Base-by-base conservation (phyloP, 2,797 vertebrate species). In the Myotis vivesi region DNA sequence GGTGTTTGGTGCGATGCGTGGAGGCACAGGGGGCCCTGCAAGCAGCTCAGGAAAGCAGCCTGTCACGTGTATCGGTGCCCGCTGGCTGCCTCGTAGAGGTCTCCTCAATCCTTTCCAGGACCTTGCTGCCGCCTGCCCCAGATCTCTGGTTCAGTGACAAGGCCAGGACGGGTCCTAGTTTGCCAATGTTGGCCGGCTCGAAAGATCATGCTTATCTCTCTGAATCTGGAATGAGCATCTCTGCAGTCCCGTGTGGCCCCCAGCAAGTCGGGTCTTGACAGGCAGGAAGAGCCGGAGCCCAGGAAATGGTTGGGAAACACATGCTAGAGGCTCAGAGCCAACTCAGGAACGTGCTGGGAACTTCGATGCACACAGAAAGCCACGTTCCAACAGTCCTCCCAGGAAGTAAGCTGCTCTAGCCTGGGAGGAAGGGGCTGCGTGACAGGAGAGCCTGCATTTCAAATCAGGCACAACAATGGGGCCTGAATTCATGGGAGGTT, bases 281-380 rank as follows among this genome's bases (percentile, higher is more conserved):
- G 86, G 96, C 97, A 57, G 53, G 88, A 96, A 91, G 88, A 97
- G 94, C 87, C 73, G 76, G 95, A 95, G 96, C 96, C 89, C 93
- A 68, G 92, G 91, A 84, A 36, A 95, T 80, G 86, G 94, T 55
- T 95, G 97, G 96, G 97, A 94, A 97, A 95, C 90, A 97, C 92
- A 94, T 95, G 97, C 92, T 75, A 90, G 80, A 79, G 76, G 92
- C 66, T 2, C 77, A 77, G 53, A 96, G 97, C 97, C 97, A 97
- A 97, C 76, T 83, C 64, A 46, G 62, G 0, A 88, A 96, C 76
- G 77, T 94, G 94, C 97, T 95, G 93, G 83, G 96, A 98, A 91
- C 66, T 64, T 76, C 59, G 46, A 92, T 73, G 95, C 96, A 96
- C 77, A 69, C 15, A 33, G 80, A 97, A 64, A 92, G 38, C 73